Base-by-base conservation (phyloP, 2,113 vertebrate genomes). In the Monarcha castaneiventris region DNA sequence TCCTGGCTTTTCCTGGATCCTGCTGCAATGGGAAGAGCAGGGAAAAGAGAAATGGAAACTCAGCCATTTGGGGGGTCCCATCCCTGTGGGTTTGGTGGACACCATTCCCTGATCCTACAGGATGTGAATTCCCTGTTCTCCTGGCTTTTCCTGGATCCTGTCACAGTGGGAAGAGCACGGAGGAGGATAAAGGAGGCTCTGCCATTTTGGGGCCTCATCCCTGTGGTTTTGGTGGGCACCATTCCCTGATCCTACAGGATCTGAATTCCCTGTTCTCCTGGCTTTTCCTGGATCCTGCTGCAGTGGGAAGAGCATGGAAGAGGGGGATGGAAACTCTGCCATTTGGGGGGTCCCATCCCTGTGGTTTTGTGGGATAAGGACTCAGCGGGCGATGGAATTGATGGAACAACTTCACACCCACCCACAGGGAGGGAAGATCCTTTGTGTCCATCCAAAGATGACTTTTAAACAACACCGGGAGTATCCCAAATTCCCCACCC, bases 121-220 rank as follows among this genome's bases (percentile, higher is more conserved):
- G 23, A 29, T 21, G 2, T 1, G 13, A 21, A 74, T 37, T 76
- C 71, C 71, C 23, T 16, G 32, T 29, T 5, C 3, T 26, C 11
- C 69, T 21, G 32, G 12, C 18, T 29, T 2, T 2, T 26, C 11
- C 69, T 21, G 32, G 12, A 73, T 43, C 32, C 23, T 0, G 0
- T 32, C 35, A 13, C 32, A 4, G 8, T 30, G 72, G 41, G 54
- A 75, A 46, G 7, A 29, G 4, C 23, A 9, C 1, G 25, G 71
- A 58, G 12, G 2, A 35, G 13, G 2, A 8, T 7, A 1, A 56
- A 4, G 13, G 33, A 26, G 0, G 0, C 27, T 58, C 25, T 16
- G 26, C 7, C n/a, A 19, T 49, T 14, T 15, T 2, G 13, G 10
- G 26, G 29, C 1, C 44, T 51, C n/a, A 39, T 51, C 29, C 27